Evolutionary conservation across 1,140 invertebrate genomes (phyloP), one percentile per base, ranked within the genome.

Genomic region (Scylla paramamosain): DNA sequence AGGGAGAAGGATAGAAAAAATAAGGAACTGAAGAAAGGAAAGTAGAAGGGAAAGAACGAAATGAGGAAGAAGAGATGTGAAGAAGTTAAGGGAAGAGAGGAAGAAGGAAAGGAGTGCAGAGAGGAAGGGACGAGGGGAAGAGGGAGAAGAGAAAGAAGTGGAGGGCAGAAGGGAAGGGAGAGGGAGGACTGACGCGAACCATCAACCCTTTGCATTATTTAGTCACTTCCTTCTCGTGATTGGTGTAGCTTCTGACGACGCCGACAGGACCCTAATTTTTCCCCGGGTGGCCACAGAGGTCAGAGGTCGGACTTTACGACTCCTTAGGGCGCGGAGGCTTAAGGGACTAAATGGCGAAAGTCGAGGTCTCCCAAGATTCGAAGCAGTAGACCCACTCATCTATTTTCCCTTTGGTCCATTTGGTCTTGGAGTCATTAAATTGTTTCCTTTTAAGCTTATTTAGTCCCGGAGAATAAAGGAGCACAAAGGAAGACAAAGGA

Each of bases 81-180:
- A 20, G 46, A 48, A 91, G 32, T 16, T 39, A 48, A 91, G 46
- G 12, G 89, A 48, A 32, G 46, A 25, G n/a, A 48, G 32, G 46
- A 48, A 7, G 20, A 28, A 48, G 46, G n/a, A 25, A 0, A 28
- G 52, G 46, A 28, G 3, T 3, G 29, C 4, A 28, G 52, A 16
- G 28, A 29, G 52, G 31, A 31, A 91, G 39, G 48, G 46, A 91
- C 10, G 48, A 31, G 3, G 46, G 48, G 48, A 29, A 91, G 46
- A 48, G 14, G 32, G 88, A 14, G 45, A 90, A 25, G n/a, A 8
- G 45, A 28, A 90, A 45, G n/a, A 31, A 90, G n/a, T 14, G 88
- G 45, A 48, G 88, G 48, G 28, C 20, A 48, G 48, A n/a, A 28
- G 16, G 28, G 48, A 91, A 91, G 48, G 48, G 90, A 91, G 90